phyloP scores from a whole-genome alignment of 1,140 invertebrate genomes.

The Physella acuta region DNA sequence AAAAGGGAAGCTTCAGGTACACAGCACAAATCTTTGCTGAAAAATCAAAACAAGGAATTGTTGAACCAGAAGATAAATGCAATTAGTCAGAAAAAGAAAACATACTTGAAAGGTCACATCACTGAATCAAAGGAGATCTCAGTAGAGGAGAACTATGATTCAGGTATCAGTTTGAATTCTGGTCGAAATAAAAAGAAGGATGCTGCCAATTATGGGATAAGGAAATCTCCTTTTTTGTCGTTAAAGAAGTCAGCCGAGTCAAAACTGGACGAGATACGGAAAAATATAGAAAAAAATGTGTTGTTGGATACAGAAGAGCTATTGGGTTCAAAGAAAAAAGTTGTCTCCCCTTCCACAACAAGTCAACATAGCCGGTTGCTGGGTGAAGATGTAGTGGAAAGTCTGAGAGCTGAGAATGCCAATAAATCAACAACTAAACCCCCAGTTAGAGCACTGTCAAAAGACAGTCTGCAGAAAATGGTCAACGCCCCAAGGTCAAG shows the following conservation, averaged over 20 bases:
- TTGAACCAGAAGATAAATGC: not conserved
- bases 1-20: not conserved
- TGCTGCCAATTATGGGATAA: too few relatives aligned
- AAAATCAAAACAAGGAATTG: not conserved
- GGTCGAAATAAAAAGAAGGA: too few relatives aligned
- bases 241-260: too few relatives aligned
- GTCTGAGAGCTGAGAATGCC: not conserved
- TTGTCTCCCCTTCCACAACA: too few relatives aligned
- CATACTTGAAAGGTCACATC: not conserved
- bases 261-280: slow-evolving; percentile 14
- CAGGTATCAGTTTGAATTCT: not conserved
- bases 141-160: not conserved
- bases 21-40: not conserved
- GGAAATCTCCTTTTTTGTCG: too few relatives aligned
- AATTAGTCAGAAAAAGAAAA: not conserved
- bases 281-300: slow-evolving; percentile 19
- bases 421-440: not conserved
- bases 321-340: too few relatives aligned
- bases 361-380: too few relatives aligned
- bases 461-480: slow-evolving; percentile 17
- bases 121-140: not conserved
- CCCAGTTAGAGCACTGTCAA: not conserved
- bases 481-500: slow-evolving; percentile 19
- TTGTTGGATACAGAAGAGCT: not conserved
- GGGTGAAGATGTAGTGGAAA: too few relatives aligned